Evolutionary conservation across 2,797 vertebrate species (phyloP).

Genomic region (Stomatorhinus walkeri): DNA sequence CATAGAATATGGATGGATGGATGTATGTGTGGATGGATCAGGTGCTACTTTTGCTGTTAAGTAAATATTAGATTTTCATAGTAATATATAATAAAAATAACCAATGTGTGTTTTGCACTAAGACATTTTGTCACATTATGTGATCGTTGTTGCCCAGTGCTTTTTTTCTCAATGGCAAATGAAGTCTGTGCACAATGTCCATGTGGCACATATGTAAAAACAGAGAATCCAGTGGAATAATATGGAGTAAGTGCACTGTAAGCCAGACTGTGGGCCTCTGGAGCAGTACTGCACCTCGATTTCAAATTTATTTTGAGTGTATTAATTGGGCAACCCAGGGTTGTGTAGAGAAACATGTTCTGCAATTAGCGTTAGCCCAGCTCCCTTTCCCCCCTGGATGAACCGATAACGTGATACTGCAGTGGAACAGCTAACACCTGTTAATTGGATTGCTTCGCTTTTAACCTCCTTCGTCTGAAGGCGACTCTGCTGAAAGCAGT

Average conservation of each 20-base stretch:
- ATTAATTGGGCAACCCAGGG: slow-evolving; percentile 14
- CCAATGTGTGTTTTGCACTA: neutral
- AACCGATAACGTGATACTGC: neutral
- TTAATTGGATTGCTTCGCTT: slow-evolving; percentile 16
- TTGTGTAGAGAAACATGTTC: slow-evolving; percentile 12
- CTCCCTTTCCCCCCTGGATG: neutral
- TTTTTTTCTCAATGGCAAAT: neutral
- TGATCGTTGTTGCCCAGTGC: neutral
- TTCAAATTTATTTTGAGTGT: neutral
- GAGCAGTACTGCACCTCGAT: neutral
- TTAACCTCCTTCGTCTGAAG: slow-evolving; percentile 11
- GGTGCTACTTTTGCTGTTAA: neutral
- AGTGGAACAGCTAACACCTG: neutral
- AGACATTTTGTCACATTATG: neutral
- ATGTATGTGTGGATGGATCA: neutral
- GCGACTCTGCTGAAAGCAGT: neutral
- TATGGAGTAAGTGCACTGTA: neutral
- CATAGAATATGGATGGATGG: neutral
- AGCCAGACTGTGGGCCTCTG: neutral
- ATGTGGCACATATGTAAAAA: neutral
- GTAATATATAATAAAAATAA: neutral
- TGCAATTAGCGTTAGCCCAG: neutral
- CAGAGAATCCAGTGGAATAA: neutral
- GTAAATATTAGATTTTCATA: neutral
- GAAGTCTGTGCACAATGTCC: neutral